Percentiles rank a stretch among this genome's conserved stretches.
These are phyloP conservation scores for Agonopterix arenella DNA, from an alignment of 2,888 invertebrate species.

Conservation along the genomic window DNA sequence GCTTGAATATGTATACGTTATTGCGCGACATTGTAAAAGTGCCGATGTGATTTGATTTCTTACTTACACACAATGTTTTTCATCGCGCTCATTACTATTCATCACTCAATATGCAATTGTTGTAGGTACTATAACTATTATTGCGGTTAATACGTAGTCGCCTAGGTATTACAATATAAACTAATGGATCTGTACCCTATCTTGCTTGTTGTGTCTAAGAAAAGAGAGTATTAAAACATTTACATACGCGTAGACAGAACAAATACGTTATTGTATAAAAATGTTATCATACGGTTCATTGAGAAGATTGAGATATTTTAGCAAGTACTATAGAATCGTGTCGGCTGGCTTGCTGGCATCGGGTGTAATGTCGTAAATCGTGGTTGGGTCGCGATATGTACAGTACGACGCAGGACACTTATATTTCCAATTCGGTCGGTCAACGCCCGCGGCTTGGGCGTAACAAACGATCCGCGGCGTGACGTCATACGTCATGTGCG, in stretches of 20 bases:
- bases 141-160: neutral
- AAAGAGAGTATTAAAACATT: slow-evolving; percentile 12
- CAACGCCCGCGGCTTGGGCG: slow-evolving; percentile 53
- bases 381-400: slow-evolving; percentile 45
- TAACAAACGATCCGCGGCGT: slow-evolving; percentile 53
- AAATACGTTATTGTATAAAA: slow-evolving; percentile 7
- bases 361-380: slow-evolving; percentile 49
- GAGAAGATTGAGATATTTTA: slow-evolving; percentile 24
- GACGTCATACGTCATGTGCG: slow-evolving; percentile 58
- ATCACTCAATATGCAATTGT: slow-evolving; percentile 2
- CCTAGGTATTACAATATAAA: neutral
- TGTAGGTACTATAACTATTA: neutral
- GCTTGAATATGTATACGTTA: slow-evolving; percentile 15
- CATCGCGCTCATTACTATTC: slow-evolving; percentile 4
- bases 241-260: slow-evolving; percentile 11
- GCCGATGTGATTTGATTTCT: slow-evolving; percentile 11
- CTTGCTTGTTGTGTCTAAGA: slow-evolving; percentile 11
- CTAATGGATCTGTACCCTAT: neutral
- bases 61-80: slow-evolving; percentile 6
- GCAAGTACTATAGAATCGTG: slow-evolving; percentile 28
- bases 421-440: slow-evolving; percentile 67
- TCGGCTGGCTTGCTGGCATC: slow-evolving; percentile 26
- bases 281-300: slow-evolving; percentile 13
- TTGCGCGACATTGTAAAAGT: slow-evolving; percentile 21
- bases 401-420: slow-evolving; percentile 57